phyloP scores from a whole-genome alignment of 2,797 vertebrate species.

The Sebastes hubbsi region DNA sequence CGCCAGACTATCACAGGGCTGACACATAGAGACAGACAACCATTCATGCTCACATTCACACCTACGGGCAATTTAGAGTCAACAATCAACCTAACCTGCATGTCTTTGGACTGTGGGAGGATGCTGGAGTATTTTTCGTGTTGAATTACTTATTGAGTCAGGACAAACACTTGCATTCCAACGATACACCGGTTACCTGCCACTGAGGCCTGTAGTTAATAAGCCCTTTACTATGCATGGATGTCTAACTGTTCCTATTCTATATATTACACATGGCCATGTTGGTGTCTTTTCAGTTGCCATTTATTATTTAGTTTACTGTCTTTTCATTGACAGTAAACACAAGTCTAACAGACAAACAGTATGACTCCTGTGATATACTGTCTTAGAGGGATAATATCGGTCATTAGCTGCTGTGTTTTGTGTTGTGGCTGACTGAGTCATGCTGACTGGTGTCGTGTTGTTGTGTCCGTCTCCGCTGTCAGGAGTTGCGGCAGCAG shows the following conservation, averaged over 20 bases:
- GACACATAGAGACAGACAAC: no score
- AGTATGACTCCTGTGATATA: neutral
- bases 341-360: slow-evolving; percentile 5
- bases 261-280: slow-evolving; percentile 26
- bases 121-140: neutral
- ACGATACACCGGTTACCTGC: neutral
- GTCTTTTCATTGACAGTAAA: slow-evolving; percentile 20
- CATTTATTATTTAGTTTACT: slow-evolving; percentile 43
- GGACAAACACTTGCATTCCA: neutral
- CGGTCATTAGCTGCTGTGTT: slow-evolving; percentile 10
- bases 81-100: no score
- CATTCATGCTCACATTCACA: no score
- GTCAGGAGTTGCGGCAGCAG: slow-evolving; percentile 93
- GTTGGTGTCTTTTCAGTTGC: slow-evolving; percentile 11
- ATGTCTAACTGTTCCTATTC: neutral
- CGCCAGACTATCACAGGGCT: no score
- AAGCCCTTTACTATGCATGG: slow-evolving; percentile 10
- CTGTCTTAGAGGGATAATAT: neutral
- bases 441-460: slow-evolving; percentile 37
- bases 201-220: neutral
- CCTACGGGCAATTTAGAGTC: no score
- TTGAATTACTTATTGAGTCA: neutral
- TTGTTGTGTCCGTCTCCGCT: slow-evolving; percentile 20
- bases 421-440: neutral
- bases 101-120: no score